Evolutionary conservation across 2,113 vertebrate genomes (phyloP), one percentile per base, ranked within the genome.

Genomic region (Ciconia maguari): DNA sequence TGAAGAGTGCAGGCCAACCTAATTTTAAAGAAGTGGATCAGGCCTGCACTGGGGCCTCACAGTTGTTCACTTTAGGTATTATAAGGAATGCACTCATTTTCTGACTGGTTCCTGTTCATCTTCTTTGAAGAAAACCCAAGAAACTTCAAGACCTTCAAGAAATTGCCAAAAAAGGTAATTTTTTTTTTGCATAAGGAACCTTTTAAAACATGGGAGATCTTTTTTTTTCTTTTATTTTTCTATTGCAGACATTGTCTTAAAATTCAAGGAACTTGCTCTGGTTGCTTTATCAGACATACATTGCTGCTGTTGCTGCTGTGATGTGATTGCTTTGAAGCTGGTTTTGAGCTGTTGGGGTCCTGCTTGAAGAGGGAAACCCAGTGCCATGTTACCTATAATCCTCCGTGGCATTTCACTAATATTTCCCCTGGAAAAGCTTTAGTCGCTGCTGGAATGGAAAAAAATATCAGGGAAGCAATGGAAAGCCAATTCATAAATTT

Each of bases 51-150:
- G 42, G 41, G 89, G 62, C 89, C 72, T 82, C 30, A 22, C 12
- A 10, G 16, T 88, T 78, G 54, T 87, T 97, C 81, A 76, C 89
- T 94, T 97, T 44, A 72, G 36, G n/a, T 65, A 66, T 89, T 87
- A 49, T 16, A 83, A 66, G 58, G 64, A 94, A 70, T 42, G 74
- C 7, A 10, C 12, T 87, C 25, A 55, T 94, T 97, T 95, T 96
- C 91, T 80, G 46, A 69, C 60, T 82, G 38, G 19, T 87, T 92
- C 87, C 61, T 95, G 55, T 38, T 60, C 42, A 60, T 78, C 57
- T 78, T 71, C 79, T 94, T 95, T 94, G 91, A 95, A 89, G 91
- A 85, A 91, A 91, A 44, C 54, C 92, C 97, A 89, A 85, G 77
- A 92, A 91, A 46, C 55, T 51, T 42, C 38, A 84, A 72, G 52